Conservation (phyloP, 2,888 invertebrate species). For the Sarcophaga rosellei region DNA sequence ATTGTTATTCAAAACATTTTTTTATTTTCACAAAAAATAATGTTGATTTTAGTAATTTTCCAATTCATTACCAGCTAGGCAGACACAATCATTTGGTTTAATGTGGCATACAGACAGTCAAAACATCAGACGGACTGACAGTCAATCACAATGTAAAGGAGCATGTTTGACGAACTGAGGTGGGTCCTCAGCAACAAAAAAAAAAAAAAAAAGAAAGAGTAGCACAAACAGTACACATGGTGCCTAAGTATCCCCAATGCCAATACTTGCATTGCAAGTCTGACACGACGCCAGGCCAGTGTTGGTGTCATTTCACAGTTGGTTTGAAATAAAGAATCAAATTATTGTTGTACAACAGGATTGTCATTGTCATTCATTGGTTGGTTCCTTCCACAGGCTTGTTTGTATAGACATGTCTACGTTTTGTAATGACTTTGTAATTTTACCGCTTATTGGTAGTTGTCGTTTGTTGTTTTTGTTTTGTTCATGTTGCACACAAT, state of each 20-base stretch:
- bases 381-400: background rate
- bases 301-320: slow-evolving; percentile 49
- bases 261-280: background rate
- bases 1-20: slow-evolving; percentile 59
- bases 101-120: background rate
- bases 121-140: background rate
- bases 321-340: slow-evolving; percentile 32
- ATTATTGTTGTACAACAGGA: slow-evolving; percentile 47
- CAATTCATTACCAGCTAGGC: slow-evolving; percentile 37
- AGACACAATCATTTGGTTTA: background rate
- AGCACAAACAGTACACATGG: too few relatives aligned
- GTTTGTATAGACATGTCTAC: slow-evolving; percentile 60
- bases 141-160: slow-evolving; percentile 6
- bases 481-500: background rate
- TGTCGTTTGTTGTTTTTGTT: background rate
- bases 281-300: slow-evolving; percentile 41
- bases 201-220: background rate
- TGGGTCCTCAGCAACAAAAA: slow-evolving; percentile 9
- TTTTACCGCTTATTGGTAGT: slow-evolving; percentile 51
- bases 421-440: slow-evolving; percentile 64
- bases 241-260: slow-evolving; percentile 3
- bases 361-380: slow-evolving; percentile 19
- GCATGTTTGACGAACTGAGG: slow-evolving; percentile 27
- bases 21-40: background rate
- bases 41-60: slow-evolving; percentile 51